phyloP scores from a whole-genome alignment of 2,797 vertebrate genomes.

The Peromyscus attwateri region DNA sequence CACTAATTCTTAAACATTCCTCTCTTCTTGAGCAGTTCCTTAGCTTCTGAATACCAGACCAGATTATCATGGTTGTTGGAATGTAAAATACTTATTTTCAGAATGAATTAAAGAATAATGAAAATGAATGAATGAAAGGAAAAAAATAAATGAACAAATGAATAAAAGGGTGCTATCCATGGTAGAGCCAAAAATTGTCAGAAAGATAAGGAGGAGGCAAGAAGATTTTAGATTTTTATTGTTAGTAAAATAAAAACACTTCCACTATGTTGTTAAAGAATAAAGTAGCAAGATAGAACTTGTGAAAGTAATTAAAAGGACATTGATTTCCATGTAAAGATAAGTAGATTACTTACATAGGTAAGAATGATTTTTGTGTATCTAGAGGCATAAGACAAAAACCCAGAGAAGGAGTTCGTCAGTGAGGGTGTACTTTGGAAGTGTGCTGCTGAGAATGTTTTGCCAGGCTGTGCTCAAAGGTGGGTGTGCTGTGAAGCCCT shows the following conservation, averaged over 20 bases:
- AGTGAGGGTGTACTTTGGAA: not conserved
- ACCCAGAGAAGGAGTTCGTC: not conserved
- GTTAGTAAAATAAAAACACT: not conserved
- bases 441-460: not conserved
- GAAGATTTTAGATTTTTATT: not conserved
- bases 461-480: not conserved
- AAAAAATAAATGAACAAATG: not conserved
- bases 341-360: not conserved
- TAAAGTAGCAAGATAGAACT: conserved; percentile 6
- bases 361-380: not conserved
- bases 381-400: not conserved
- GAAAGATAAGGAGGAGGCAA: not conserved
- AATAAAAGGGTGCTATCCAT: not conserved
- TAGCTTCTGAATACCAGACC: not conserved
- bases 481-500: too few relatives aligned
- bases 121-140: conserved; percentile 5
- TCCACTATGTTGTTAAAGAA: not conserved
- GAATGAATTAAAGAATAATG: not conserved
- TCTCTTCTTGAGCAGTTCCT: not conserved
- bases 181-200: not conserved
- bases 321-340: not conserved
- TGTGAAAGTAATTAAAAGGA: conserved; percentile 30
- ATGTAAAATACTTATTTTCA: not conserved
- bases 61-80: not conserved
- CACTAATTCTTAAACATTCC: not conserved